Base-by-base conservation (phyloP, 2,113 vertebrate species). In the Scortum barcoo region DNA sequence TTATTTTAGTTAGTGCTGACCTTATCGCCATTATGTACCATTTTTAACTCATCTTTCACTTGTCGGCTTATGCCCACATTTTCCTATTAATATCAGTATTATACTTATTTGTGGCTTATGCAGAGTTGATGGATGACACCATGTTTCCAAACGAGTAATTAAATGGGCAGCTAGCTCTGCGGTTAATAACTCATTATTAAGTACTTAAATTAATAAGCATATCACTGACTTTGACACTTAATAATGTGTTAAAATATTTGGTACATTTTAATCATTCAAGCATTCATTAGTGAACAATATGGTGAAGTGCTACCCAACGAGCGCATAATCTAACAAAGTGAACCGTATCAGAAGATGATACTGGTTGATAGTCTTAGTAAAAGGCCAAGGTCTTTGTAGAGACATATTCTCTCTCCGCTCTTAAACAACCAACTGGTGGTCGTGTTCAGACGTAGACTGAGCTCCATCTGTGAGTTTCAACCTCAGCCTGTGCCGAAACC, bases 151-250 rank as follows among this genome's bases (percentile, higher is more conserved):
- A 76, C 68, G 83, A 77, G 60, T 83, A 61, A 90, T 85, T 87
- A 78, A 87, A 46, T 22, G 40, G 58, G 53, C 61, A 82, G 71
- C 72, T 57, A 51, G 46, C 83, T 72, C 48, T 50, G 57, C n/a
- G 30, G 77, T 67, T 84, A 80, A 84, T 81, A 83, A 81, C 73
- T 80, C 71, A 81, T 88, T 87, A 87, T 88, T 85, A 83, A 58
- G 57, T 62, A 44, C 51, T 83, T 72, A 54, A 85, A 85, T 88
- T 62, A 80, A 90, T 92, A 81, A 83, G 78, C 83, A 83, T 62
- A 77, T 88, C 73, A 78, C 83, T 81, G 78, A 85, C 81, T 87
- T 85, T 90, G 89, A 89, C 89, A 83, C 70, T 86, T 89, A 91
- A 91, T 86, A 89, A 85, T 44, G 66, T 84, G 81, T 88, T 90